Evolutionary conservation across 2,797 vertebrate genomes (phyloP).

Genomic region (Epinephelus awoara): DNA sequence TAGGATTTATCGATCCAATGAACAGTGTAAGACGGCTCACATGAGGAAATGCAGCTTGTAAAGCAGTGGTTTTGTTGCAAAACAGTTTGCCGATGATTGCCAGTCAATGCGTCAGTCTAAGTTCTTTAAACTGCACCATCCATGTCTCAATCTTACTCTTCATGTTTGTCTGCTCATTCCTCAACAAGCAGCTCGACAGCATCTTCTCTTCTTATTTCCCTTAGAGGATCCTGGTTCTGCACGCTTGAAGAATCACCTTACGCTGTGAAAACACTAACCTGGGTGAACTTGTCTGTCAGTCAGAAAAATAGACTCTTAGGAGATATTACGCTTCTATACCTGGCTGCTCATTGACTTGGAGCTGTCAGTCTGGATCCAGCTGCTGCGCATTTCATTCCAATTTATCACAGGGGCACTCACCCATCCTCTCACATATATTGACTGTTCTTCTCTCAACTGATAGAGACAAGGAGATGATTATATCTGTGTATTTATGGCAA

Average conservation of each 20-base stretch:
- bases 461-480: slow-evolving; percentile 50
- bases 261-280: slow-evolving; percentile 72
- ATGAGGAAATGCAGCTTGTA: slow-evolving; percentile 35
- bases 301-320: slow-evolving; percentile 90
- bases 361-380: slow-evolving; percentile 78
- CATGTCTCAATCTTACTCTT: slow-evolving; percentile 61
- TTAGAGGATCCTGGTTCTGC: slow-evolving; percentile 64
- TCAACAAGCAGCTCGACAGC: slow-evolving; percentile 72
- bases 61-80: slow-evolving; percentile 24
- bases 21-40: slow-evolving; percentile 44
- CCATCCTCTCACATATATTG: slow-evolving; percentile 49
- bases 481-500: slow-evolving; percentile 45
- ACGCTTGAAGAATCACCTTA: slow-evolving; percentile 73
- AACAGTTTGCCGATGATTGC: slow-evolving; percentile 47
- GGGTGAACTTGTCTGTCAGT: slow-evolving; percentile 89
- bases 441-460: slow-evolving; percentile 61
- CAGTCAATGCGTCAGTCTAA: slow-evolving; percentile 41
- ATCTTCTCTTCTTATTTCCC: slow-evolving; percentile 64
- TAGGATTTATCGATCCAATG: slow-evolving; percentile 60
- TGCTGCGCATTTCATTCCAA: slow-evolving; percentile 71
- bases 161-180: slow-evolving; percentile 66
- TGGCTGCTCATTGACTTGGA: slow-evolving; percentile 88
- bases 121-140: slow-evolving; percentile 45
- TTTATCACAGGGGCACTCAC: slow-evolving; percentile 71
- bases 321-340: slow-evolving; percentile 90